A percentile compares a stretch with the other conserved stretches of the same genome.
phyloP scores from a whole-genome alignment of 1,140 invertebrate genomes.

The Drosophila nannoptera region DNA sequence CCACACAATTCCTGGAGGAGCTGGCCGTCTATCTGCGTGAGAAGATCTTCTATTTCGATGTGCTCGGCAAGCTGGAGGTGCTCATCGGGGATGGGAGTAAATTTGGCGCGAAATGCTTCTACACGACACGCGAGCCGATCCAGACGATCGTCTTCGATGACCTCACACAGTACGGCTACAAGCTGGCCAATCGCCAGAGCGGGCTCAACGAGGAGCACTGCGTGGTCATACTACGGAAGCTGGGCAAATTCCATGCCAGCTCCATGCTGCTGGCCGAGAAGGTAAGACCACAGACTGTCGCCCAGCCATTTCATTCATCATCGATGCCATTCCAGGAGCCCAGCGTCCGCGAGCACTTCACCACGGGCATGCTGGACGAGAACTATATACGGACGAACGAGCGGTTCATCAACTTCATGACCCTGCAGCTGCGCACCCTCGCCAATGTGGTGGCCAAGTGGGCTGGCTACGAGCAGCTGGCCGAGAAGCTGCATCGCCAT shows the following conservation, averaged over 20 bases:
- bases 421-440: conserved; percentile 60
- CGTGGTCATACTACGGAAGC: conserved; percentile 61
- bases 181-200: conserved; percentile 68
- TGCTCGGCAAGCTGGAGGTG: conserved; percentile 70
- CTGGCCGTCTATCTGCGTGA: conserved; percentile 71
- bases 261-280: conserved; percentile 71
- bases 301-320: no score
- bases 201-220: conserved; percentile 76
- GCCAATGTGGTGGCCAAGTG: conserved; percentile 64
- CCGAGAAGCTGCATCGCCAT: conserved; percentile 61
- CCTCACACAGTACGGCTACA: conserved; percentile 73
- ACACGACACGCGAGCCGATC: conserved; percentile 68
- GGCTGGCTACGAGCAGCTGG: conserved; percentile 62
- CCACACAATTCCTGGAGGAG: conserved; percentile 75
- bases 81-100: conserved; percentile 67
- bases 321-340: conserved; percentile 44
- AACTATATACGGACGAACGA: conserved; percentile 71
- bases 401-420: conserved; percentile 70
- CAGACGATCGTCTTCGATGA: conserved; percentile 78
- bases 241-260: conserved; percentile 75
- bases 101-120: conserved; percentile 72
- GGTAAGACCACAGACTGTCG: no score
- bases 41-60: conserved; percentile 76
- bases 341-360: conserved; percentile 63
- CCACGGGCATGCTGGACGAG: conserved; percentile 71